Conservation (phyloP, 2,113 vertebrate genomes). For the Anoura caudifer region DNA sequence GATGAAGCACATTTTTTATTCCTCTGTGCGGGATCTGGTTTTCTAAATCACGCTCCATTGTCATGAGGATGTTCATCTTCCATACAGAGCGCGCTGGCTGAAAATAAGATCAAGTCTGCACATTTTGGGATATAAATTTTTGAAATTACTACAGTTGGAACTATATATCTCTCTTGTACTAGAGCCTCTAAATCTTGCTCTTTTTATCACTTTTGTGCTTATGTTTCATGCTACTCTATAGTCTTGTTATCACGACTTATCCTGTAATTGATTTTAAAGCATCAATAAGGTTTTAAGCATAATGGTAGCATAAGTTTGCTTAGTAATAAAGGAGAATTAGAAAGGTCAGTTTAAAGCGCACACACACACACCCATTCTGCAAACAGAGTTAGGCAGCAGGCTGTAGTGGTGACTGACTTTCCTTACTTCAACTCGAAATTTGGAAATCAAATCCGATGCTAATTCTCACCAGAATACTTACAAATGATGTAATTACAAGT, state of each 20-base stretch:
- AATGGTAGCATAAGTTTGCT: background rate
- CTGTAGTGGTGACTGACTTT: background rate
- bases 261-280: conserved; percentile 4
- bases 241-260: background rate
- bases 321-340: background rate
- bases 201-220: conserved; percentile 54
- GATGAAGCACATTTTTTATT: conserved; percentile 39
- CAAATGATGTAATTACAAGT: background rate
- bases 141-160: conserved; percentile 43
- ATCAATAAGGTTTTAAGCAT: background rate
- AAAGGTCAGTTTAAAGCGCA: background rate
- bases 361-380: background rate
- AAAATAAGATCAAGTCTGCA: conserved; percentile 43
- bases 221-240: conserved; percentile 22
- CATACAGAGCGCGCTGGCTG: conserved; percentile 13
- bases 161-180: conserved; percentile 53
- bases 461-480: background rate
- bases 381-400: background rate
- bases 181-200: conserved; percentile 49
- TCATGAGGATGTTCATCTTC: conserved; percentile 35
- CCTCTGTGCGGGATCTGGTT: conserved; percentile 13
- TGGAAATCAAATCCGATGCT: background rate
- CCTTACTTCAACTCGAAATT: background rate
- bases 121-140: conserved; percentile 57
- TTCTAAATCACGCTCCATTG: conserved; percentile 60